Base-by-base conservation (phyloP, 2,888 invertebrate species). In the Druceiella hillmani region DNA sequence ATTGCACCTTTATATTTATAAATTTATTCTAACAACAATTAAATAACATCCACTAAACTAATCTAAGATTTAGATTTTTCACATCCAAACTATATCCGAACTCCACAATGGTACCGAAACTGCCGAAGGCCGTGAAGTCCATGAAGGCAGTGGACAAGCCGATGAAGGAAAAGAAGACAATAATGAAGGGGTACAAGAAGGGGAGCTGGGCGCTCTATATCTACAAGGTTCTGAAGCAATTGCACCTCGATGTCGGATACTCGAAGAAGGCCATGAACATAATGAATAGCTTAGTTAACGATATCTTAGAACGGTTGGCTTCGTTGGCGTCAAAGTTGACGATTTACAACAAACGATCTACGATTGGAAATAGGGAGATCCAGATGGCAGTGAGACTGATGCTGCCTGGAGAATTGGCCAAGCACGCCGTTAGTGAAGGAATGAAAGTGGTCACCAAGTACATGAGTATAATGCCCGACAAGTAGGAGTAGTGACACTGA, bases 271-370 rank as follows among this genome's bases (percentile, higher is more conserved):
- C 82, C 1, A 84, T 83, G 79, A 58, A 71, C 49, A 82, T 85
- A 46, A 82, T 86, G 81, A 82, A 84, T 58, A 78, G 77, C 50
- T 86, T 86, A 44, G 79, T 87, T 1, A 81, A 79, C 48, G 85
- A 87, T 48, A 78, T 83, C 52, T 69, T 87, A 52, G 83, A 87
- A 55, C 74, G 78, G 28, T 79, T 87, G 28, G 83, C 83, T 0
- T 62, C 68, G 0, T 81, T 85, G 53, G 76, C 83, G 0, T 75
- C 78, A 0, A 74, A 76, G 33, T 54, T 86, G 40, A 78, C 78
- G 1, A 74, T 75, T 6, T 78, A 79, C 54, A 74, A 74, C 45
- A 80, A 81, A 55, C 68, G 75, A 28, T 76, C 72, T 0, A 86
- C 84, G 0, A 68, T 87, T 53, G 75, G 77, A 1, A 79, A 78